Conservation (phyloP, 2,888 invertebrate species). For the Cremastinae sp. region DNA sequence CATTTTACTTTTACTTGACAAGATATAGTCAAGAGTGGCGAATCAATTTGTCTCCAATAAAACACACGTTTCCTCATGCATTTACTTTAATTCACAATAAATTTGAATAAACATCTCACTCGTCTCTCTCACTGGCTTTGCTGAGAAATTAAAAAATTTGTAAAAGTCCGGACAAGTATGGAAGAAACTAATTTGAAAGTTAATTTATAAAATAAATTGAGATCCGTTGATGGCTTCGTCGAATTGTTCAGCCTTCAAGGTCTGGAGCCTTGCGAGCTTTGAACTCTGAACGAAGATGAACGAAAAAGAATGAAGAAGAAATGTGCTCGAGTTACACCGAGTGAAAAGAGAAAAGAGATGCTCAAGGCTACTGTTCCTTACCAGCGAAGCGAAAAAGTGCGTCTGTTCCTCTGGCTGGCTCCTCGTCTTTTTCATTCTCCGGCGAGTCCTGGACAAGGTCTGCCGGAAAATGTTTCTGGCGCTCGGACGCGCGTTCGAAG, state of each 20-base stretch:
- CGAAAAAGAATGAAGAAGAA: neutral
- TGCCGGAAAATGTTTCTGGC: slow-evolving; percentile 47
- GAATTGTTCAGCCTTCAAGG: slow-evolving; percentile 14
- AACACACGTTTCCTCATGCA: too few species aligned
- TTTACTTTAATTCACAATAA: too few species aligned
- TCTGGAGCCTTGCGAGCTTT: slow-evolving; percentile 25
- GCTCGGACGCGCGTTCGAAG: slow-evolving; percentile 20
- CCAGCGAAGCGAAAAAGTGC: slow-evolving; percentile 54
- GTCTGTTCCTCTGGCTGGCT: slow-evolving; percentile 6
- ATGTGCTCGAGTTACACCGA: slow-evolving; percentile 2
- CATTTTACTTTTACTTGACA: too few species aligned
- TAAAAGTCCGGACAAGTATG: too few species aligned
- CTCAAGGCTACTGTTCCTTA: slow-evolving; percentile 46
- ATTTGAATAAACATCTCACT: too few species aligned
- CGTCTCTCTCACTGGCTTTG: too few species aligned
- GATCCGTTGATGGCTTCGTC: neutral
- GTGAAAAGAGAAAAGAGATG: slow-evolving; percentile 4
- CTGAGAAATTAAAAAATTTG: too few species aligned
- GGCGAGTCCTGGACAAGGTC: slow-evolving; percentile 42
- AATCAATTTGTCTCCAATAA: too few species aligned
- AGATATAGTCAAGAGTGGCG: too few species aligned
- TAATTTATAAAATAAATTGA: neutral
- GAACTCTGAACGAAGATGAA: slow-evolving; percentile 23
- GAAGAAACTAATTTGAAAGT: too few species aligned
- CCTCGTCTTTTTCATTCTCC: slow-evolving; percentile 10